Conservation (phyloP, 1,140 invertebrate species). For the Coenobita brevimanus region DNA sequence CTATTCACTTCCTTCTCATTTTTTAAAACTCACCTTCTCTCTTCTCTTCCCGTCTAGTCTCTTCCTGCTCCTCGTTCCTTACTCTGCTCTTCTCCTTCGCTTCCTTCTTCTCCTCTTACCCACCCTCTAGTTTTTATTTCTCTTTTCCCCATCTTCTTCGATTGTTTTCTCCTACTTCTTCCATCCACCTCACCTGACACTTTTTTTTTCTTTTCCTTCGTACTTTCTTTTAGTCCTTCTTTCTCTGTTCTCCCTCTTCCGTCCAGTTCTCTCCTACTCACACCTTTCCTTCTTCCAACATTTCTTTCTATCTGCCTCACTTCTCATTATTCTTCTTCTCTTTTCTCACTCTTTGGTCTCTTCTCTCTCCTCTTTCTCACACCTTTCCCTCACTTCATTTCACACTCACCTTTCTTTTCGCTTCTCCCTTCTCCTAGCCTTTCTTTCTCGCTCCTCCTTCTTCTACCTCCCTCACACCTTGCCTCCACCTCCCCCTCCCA, state of each 20-base stretch:
- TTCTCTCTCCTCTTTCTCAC: not conserved
- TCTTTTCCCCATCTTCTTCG: no score
- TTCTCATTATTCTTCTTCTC: not conserved
- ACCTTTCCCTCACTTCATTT: not conserved
- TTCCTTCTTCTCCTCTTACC: not conserved
- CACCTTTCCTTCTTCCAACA: conserved; percentile 5
- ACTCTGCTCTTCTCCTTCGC: not conserved
- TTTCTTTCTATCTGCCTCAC: conserved; percentile 10
- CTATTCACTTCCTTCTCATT: not conserved
- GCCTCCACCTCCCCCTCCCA: not conserved
- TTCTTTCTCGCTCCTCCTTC: not conserved
- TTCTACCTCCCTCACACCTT: not conserved
- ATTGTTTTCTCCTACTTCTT: no score
- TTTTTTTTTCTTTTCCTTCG: no score
- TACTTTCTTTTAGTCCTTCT: no score
- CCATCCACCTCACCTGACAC: no score
- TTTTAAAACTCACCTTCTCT: not conserved
- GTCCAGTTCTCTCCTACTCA: not conserved
- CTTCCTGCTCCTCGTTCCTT: not conserved
- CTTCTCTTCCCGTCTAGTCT: not conserved
- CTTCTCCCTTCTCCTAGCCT: not conserved
- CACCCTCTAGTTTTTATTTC: no score
- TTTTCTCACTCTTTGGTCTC: not conserved
- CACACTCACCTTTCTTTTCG: not conserved
- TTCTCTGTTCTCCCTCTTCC: not conserved